phyloP scores from a whole-genome alignment of 1,140 invertebrate genomes.

The Pseudoatta argentina region DNA sequence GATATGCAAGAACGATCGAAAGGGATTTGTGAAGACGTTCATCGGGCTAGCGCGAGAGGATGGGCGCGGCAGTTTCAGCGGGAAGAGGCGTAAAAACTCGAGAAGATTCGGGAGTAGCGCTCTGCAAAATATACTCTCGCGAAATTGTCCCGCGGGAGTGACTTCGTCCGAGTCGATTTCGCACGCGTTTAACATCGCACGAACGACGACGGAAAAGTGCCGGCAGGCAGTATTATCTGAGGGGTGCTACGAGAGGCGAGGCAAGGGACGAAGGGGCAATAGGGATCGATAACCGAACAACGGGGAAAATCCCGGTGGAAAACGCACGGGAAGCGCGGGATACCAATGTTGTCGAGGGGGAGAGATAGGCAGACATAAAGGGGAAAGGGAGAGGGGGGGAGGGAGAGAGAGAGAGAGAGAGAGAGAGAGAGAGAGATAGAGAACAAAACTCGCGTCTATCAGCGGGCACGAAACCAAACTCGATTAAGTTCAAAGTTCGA shows the following conservation, averaged over 20 bases:
- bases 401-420: constrained; percentile 21
- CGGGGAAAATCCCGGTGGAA: constrained; percentile 72
- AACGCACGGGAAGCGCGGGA: constrained; percentile 71
- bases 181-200: constrained; percentile 61
- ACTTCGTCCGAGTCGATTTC: constrained; percentile 71
- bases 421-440: constrained; percentile 14
- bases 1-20: constrained; percentile 53
- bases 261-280: constrained; percentile 24
- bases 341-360: constrained; percentile 65
- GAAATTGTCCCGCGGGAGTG: constrained; percentile 69
- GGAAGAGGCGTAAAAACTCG: constrained; percentile 40
- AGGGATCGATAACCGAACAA: constrained; percentile 76
- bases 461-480: constrained; percentile 37
- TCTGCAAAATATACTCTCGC: constrained; percentile 58
- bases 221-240: constrained; percentile 63
- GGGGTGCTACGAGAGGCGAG: constrained; percentile 53
- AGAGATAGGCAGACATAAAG: background rate
- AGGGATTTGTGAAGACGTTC: constrained; percentile 37
- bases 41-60: constrained; percentile 29
- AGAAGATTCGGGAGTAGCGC: constrained; percentile 35
- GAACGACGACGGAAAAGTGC: constrained; percentile 47
- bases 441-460: constrained; percentile 54
- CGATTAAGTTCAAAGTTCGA: constrained; percentile 52
- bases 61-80: constrained; percentile 39
- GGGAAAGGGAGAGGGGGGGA: background rate